Evolutionary conservation across 37 sponge, comb jelly and placozoan genomes (phyloP).

Genomic region (Hexactinellida sp.): DNA sequence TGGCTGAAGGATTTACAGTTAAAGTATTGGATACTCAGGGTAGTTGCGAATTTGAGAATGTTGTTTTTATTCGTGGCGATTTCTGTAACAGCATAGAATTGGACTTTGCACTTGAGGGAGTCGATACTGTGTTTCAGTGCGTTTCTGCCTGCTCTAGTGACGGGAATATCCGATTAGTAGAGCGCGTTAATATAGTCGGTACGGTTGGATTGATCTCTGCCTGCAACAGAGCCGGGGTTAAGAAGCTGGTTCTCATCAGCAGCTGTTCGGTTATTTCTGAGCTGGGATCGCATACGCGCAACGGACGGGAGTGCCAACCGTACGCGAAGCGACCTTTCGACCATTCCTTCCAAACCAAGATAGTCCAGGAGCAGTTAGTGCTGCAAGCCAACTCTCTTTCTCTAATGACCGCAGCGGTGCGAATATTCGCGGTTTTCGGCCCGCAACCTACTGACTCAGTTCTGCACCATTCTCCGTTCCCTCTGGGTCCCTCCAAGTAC

Average conservation of each 20-base stretch:
- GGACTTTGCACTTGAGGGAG: not conserved
- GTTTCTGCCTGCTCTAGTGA: not conserved
- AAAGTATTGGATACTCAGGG: not conserved
- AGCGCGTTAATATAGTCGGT: not conserved
- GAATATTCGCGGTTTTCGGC: not conserved
- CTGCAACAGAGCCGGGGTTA: not conserved
- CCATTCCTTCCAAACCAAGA: not conserved
- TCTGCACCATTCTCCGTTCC: not conserved
- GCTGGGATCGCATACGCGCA: not conserved
- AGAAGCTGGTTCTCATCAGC: not conserved
- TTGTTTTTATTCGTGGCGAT: not conserved
- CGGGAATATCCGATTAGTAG: not conserved
- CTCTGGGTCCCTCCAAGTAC: not conserved
- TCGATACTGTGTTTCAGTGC: not conserved
- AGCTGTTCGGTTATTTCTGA: not conserved
- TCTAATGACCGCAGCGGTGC: not conserved
- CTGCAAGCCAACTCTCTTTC: not conserved
- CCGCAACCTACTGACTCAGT: not conserved
- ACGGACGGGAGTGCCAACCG: not conserved
- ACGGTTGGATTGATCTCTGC: not conserved
- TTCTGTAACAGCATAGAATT: not conserved
- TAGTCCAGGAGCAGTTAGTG: not conserved
- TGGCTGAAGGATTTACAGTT: not conserved
- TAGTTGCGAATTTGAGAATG: not conserved
- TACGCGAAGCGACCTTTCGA: conserved; percentile 3